These are phyloP conservation scores for Polyodon spathula DNA, from an alignment of 2,113 vertebrate genomes.

Conservation along the genomic window DNA sequence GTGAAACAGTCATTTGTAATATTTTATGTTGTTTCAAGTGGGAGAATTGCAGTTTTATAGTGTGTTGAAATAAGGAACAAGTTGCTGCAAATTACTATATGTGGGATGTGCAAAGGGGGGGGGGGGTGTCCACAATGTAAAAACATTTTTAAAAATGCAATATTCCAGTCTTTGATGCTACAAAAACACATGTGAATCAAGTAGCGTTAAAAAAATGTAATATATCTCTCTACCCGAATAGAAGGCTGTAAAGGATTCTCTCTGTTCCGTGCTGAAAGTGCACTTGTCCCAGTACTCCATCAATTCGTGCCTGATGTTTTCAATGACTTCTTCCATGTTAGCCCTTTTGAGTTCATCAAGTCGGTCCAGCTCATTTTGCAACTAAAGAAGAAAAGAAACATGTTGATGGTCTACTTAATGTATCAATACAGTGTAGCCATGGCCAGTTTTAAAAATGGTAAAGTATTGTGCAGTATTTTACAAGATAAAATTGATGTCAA, in stretches of 20 bases:
- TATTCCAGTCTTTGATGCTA: not conserved
- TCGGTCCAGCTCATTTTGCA: conserved; percentile 23
- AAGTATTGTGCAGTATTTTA: too few relatives aligned
- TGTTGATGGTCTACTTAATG: not conserved
- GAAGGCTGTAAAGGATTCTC: conserved; percentile 19
- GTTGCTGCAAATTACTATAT: too few relatives aligned
- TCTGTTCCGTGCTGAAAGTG: conserved; percentile 22
- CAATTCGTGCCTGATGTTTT: conserved; percentile 25
- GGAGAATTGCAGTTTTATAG: too few relatives aligned
- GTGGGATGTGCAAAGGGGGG: too few relatives aligned
- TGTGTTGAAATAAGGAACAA: too few relatives aligned
- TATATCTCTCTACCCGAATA: conserved; percentile 21
- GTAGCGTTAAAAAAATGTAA: not conserved
- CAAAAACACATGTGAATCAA: too few relatives aligned
- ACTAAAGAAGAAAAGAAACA: conserved; percentile 22
- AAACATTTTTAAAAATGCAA: too few relatives aligned
- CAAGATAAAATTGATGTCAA: too few relatives aligned
- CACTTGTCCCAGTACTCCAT: conserved; percentile 30
- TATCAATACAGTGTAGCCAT: not conserved
- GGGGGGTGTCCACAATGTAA: too few relatives aligned
- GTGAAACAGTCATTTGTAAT: too few relatives aligned
- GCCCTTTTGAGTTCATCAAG: conserved; percentile 26
- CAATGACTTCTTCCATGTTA: conserved; percentile 22
- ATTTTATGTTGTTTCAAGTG: too few relatives aligned
- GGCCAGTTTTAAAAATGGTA: too few relatives aligned